Conservation (phyloP, 2,113 vertebrate species). For the Lanius collurio region DNA sequence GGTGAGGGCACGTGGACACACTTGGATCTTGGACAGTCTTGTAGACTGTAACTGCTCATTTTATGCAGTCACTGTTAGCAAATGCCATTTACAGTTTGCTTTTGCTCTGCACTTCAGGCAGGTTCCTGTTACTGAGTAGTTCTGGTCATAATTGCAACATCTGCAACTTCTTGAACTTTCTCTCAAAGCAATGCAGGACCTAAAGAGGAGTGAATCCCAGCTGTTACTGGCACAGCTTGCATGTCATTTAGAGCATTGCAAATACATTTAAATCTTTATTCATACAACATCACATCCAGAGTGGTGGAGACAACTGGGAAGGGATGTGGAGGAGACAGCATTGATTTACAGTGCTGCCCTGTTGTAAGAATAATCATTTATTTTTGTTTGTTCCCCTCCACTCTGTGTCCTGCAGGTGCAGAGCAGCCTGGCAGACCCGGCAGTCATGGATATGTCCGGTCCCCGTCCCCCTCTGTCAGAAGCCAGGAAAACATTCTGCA, state of each 20-base stretch:
- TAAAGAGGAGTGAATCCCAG: not conserved
- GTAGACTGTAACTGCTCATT: not conserved
- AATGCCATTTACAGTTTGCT: not conserved
- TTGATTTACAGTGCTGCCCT: not conserved
- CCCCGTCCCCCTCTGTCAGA: slow-evolving; percentile 89
- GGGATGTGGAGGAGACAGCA: not conserved
- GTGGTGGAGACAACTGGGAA: not conserved
- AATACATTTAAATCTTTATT: not conserved
- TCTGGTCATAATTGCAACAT: not conserved
- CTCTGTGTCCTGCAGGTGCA: slow-evolving; percentile 48
- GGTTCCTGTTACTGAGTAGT: not conserved
- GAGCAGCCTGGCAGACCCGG: slow-evolving; percentile 89
- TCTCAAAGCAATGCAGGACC: not conserved
- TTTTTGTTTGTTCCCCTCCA: not conserved
- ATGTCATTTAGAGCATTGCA: not conserved
- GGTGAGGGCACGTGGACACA: slow-evolving; percentile 42
- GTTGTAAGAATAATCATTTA: not conserved
- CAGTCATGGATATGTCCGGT: slow-evolving; percentile 90
- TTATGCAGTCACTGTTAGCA: not conserved
- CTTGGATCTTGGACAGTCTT: not conserved
- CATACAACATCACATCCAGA: not conserved
- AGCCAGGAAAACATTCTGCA: slow-evolving; percentile 89
- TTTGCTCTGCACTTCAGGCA: not conserved
- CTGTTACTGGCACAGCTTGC: not conserved
- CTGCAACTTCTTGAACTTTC: not conserved